Evolutionary conservation across 2,113 vertebrate genomes (phyloP).

Genomic region (Acrocephalus kingi): DNA sequence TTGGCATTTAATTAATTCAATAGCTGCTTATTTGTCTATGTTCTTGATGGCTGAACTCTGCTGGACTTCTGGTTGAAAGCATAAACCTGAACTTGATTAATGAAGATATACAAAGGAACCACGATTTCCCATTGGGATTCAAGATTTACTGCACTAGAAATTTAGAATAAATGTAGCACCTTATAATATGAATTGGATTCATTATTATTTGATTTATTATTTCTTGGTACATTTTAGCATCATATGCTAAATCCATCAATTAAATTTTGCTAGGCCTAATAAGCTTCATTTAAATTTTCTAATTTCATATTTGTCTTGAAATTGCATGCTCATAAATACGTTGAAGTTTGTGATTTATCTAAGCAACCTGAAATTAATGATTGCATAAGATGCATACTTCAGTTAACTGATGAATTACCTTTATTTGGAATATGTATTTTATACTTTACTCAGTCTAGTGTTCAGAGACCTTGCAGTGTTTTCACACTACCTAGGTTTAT

Average conservation of each 20-base stretch:
- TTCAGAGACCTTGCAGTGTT: not conserved
- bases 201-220: not conserved
- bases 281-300: not conserved
- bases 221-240: not conserved
- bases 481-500: not conserved
- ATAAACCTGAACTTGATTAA: not conserved
- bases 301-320: not conserved
- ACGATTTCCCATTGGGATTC: not conserved
- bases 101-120: not conserved
- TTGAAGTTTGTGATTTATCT: not conserved
- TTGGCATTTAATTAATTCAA: not conserved
- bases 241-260: not conserved
- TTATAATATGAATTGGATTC: not conserved
- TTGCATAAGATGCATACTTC: not conserved
- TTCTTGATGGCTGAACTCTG: not conserved
- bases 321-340: not conserved
- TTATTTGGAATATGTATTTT: not conserved
- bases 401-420: not conserved
- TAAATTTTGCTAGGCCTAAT: not conserved
- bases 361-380: not conserved
- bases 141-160: not conserved
- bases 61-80: not conserved
- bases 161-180: not conserved
- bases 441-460: not conserved
- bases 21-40: not conserved